A percentile compares a stretch with the other conserved stretches of the same genome.
Evolutionary conservation across 2,113 vertebrate genomes (phyloP).

Genomic region (Vireo altiloquus): DNA sequence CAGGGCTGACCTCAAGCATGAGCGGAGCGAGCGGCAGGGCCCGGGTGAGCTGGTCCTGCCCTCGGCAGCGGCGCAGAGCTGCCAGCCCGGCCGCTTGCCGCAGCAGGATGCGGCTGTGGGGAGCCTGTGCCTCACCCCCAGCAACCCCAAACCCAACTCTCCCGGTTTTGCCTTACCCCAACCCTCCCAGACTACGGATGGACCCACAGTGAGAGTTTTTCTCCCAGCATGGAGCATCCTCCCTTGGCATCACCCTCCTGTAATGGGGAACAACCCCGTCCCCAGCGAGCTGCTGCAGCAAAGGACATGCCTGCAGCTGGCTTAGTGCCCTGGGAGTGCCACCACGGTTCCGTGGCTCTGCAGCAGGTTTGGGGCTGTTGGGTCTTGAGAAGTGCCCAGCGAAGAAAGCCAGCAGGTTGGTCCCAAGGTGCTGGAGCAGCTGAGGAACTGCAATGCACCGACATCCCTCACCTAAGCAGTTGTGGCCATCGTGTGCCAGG

Average conservation of each 20-base stretch:
- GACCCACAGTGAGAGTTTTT: neutral
- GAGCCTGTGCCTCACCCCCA: neutral
- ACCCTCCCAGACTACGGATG: neutral
- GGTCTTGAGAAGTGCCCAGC: neutral
- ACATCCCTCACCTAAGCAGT: constrained; percentile 85
- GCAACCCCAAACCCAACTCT: neutral
- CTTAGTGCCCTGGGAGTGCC: neutral
- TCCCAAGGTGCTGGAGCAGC: neutral
- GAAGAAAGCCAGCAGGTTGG: neutral
- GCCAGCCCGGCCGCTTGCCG: rapidly evolving
- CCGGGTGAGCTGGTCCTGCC: neutral
- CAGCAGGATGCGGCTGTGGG: neutral
- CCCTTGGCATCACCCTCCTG: rapidly evolving
- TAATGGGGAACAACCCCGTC: neutral
- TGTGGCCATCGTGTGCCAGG: constrained; percentile 93
- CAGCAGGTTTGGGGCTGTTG: no score
- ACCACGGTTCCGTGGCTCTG: rapidly evolving
- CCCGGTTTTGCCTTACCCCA: neutral
- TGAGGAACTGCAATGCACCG: rapidly evolving
- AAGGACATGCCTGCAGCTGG: rapidly evolving
- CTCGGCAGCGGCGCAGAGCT: neutral
- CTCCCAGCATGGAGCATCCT: neutral
- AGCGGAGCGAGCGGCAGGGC: neutral
- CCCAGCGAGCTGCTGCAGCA: rapidly evolving
- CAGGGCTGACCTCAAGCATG: constrained; percentile 37